A percentile compares a stretch with the other conserved stretches of the same genome.
Conservation (phyloP, 2,113 vertebrate genomes). For the Phalacrocorax aristotelis region DNA sequence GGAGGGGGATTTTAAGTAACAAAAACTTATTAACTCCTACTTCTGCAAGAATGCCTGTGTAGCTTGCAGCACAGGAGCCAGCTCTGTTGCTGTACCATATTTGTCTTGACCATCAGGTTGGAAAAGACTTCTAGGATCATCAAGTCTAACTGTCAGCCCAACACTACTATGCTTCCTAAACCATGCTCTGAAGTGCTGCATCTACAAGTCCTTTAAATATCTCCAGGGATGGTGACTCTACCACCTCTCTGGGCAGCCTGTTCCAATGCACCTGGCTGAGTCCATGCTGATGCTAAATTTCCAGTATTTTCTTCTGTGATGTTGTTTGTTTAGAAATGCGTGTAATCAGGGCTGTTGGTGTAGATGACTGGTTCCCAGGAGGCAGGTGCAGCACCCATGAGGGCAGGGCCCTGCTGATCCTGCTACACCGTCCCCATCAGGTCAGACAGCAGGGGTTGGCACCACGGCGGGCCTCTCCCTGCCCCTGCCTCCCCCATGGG, state of each 20-base stretch:
- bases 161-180: not conserved
- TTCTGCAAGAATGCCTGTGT: accelerated
- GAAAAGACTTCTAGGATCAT: too few relatives aligned
- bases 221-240: not conserved
- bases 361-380: not conserved
- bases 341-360: accelerated
- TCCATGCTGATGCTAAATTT: not conserved
- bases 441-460: not conserved
- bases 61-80: not conserved
- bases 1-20: not conserved
- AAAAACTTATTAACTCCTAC: not conserved
- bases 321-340: not conserved
- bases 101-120: not conserved
- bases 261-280: not conserved
- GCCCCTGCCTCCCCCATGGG: not conserved
- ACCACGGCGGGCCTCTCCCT: accelerated
- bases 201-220: not conserved
- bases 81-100: not conserved
- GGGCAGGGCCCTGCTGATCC: not conserved
- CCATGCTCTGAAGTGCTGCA: too few relatives aligned
- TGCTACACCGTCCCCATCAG: accelerated
- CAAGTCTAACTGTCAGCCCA: not conserved
- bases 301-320: not conserved
- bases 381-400: accelerated
- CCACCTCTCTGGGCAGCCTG: too few relatives aligned